phyloP scores from a whole-genome alignment of 2,888 invertebrate genomes.

The Drosophila villosipedis region DNA sequence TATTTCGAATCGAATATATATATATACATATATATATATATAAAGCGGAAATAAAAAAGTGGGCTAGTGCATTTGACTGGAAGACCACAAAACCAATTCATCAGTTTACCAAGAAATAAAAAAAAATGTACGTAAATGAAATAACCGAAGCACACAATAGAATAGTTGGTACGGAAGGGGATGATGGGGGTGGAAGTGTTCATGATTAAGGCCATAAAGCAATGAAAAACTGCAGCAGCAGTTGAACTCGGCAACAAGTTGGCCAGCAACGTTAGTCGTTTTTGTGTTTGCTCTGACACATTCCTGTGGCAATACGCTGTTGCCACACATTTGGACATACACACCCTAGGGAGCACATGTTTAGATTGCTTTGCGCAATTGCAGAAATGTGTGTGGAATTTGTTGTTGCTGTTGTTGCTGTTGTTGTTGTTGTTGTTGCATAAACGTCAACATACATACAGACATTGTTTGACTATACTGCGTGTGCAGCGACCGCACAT shows the following conservation, averaged over 20 bases:
- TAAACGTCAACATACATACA: conserved; percentile 11
- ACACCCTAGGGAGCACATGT: conserved; percentile 13
- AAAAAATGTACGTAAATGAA: conserved; percentile 49
- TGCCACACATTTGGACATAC: conserved; percentile 10
- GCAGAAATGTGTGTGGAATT: conserved; percentile 11
- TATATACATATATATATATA: conserved; percentile 17
- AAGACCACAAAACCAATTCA: conserved; percentile 75
- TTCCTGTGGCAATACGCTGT: conserved; percentile 47
- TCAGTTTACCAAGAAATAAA: conserved; percentile 38
- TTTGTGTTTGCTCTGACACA: conserved; percentile 29
- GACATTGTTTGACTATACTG: conserved; percentile 38
- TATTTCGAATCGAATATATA: conserved; percentile 25
- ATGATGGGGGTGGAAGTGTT: not conserved
- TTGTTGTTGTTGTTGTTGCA: conserved; percentile 13
- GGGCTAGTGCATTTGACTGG: conserved; percentile 67
- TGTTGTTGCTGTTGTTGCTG: not conserved
- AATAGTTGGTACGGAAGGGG: not conserved
- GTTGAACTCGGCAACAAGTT: conserved; percentile 52
- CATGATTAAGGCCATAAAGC: conserved; percentile 16
- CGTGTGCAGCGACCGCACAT: conserved; percentile 50
- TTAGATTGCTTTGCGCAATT: conserved; percentile 33
- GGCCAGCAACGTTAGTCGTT: conserved; percentile 16
- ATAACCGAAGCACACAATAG: conserved; percentile 34
- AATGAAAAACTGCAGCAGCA: conserved; percentile 39
- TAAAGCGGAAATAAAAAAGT: conserved; percentile 23